Percentiles rank a stretch among this genome's conserved stretches.
Evolutionary conservation across 2,888 invertebrate species (phyloP).

Genomic region (Dryadula phaetusa): DNA sequence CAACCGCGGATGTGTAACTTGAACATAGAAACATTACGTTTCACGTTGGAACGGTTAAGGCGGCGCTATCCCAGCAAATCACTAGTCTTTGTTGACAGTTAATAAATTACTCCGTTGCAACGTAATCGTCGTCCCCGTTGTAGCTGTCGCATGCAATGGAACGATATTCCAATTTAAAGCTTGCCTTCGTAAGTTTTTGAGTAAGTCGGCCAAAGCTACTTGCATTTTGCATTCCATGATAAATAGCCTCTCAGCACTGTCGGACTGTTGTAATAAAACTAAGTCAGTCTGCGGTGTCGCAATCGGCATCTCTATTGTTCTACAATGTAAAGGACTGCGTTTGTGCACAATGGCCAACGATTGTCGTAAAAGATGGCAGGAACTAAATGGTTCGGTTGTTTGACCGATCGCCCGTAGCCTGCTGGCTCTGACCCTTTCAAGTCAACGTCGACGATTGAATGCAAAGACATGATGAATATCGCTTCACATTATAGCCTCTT

Average conservation of each 20-base stretch:
- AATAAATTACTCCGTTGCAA: constrained; percentile 65
- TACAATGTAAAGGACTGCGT: constrained; percentile 51
- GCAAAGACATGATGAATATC: constrained; percentile 61
- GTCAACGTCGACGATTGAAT: constrained; percentile 59
- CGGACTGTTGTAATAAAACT: constrained; percentile 50
- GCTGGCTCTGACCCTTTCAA: constrained; percentile 58
- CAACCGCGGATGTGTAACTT: constrained; percentile 76
- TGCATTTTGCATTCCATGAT: constrained; percentile 57
- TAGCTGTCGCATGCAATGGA: constrained; percentile 68
- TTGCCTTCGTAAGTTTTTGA: constrained; percentile 60
- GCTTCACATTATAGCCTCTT: constrained; percentile 59
- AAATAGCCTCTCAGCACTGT: constrained; percentile 40
- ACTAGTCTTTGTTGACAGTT: constrained; percentile 57
- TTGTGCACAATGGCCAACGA: constrained; percentile 60
- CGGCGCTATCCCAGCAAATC: constrained; percentile 62
- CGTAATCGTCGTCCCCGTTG: constrained; percentile 68
- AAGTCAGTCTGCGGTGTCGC: constrained; percentile 51
- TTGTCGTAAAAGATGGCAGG: constrained; percentile 71
- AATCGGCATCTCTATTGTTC: constrained; percentile 62
- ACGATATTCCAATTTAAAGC: constrained; percentile 43
- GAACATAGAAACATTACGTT: constrained; percentile 57
- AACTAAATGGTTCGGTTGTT: constrained; percentile 69
- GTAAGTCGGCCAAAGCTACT: constrained; percentile 44
- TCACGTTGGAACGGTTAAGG: constrained; percentile 55
- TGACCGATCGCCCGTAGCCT: constrained; percentile 70